phyloP scores from a whole-genome alignment of 2,113 vertebrate genomes.

The Lota lota region DNA sequence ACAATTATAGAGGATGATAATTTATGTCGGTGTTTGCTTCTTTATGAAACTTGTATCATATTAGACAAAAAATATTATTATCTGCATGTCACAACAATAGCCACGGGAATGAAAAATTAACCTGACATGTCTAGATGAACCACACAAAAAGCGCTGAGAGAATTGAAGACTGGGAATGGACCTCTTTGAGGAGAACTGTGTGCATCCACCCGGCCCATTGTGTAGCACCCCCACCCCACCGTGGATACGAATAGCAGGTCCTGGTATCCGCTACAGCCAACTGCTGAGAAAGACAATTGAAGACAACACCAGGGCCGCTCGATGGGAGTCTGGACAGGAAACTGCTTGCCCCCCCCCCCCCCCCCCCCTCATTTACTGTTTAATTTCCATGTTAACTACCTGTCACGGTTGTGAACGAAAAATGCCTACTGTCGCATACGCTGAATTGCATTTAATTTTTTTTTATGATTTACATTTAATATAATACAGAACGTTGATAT shows the following conservation, averaged over 20 bases:
- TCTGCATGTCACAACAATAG: constrained; percentile 68
- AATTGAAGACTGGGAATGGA: background rate
- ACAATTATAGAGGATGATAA: constrained; percentile 64
- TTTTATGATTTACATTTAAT: constrained; percentile 5
- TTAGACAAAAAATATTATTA: constrained; percentile 59
- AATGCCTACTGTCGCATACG: constrained; percentile 17
- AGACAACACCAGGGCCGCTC: no score
- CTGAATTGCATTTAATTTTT: background rate
- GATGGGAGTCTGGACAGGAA: no score
- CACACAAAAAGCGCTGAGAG: constrained; percentile 1
- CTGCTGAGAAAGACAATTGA: no score
- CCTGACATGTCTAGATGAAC: background rate
- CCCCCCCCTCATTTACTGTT: constrained; percentile 13
- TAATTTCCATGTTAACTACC: constrained; percentile 16
- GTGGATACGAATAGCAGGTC: no score
- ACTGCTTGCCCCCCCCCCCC: background rate
- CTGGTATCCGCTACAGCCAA: no score
- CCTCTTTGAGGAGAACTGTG: background rate
- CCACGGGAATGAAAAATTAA: constrained; percentile 28
- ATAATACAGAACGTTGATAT: constrained; percentile 44
- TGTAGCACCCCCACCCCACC: no score
- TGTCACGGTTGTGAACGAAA: constrained; percentile 13
- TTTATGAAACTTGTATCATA: constrained; percentile 69
- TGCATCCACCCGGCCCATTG: background rate
- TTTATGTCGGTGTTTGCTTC: constrained; percentile 75